A percentile compares a stretch with the other conserved stretches of the same genome.
These are phyloP conservation scores for Cryptophagus acutangulus DNA, from an alignment of 2,888 invertebrate species.

Conservation along the genomic window DNA sequence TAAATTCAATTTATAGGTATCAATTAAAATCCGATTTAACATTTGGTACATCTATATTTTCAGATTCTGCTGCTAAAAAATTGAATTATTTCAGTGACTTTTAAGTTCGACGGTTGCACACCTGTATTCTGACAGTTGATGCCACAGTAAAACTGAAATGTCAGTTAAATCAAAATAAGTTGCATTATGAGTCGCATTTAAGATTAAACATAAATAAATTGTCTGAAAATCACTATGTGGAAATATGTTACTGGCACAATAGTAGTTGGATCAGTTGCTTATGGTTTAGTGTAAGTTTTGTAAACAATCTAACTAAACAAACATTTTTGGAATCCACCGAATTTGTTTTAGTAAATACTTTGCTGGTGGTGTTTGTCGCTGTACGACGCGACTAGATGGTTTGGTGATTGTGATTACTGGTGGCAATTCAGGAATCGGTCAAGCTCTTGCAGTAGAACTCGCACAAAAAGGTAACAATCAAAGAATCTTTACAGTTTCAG, in stretches of 20 bases:
- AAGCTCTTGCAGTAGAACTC: conserved; percentile 51
- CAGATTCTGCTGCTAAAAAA: neutral
- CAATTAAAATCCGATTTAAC: too few relatives aligned
- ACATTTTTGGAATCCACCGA: too few relatives aligned
- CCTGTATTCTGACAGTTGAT: too few relatives aligned
- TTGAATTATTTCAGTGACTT: too few relatives aligned
- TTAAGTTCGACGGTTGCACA: too few relatives aligned
- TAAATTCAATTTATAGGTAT: too few relatives aligned
- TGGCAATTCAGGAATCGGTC: conserved; percentile 58
- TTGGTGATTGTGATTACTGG: conserved; percentile 56
- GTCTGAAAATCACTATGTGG: conserved; percentile 38
- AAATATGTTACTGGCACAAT: conserved; percentile 40
- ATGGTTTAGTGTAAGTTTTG: conserved; percentile 41
- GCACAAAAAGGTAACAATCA: conserved; percentile 46
- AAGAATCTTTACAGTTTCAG: neutral
- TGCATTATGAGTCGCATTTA: neutral
- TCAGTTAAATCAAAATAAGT: neutral
- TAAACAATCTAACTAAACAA: too few relatives aligned
- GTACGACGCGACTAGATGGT: conserved; percentile 42
- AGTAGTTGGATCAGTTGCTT: conserved; percentile 37
- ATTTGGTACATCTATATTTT: too few relatives aligned
- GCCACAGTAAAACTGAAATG: neutral
- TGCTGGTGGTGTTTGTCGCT: conserved; percentile 42
- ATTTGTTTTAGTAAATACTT: conserved; percentile 46
- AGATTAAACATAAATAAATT: too few relatives aligned